phyloP scores from a whole-genome alignment of 2,888 invertebrate species.

The Aporophyla nigra region DNA sequence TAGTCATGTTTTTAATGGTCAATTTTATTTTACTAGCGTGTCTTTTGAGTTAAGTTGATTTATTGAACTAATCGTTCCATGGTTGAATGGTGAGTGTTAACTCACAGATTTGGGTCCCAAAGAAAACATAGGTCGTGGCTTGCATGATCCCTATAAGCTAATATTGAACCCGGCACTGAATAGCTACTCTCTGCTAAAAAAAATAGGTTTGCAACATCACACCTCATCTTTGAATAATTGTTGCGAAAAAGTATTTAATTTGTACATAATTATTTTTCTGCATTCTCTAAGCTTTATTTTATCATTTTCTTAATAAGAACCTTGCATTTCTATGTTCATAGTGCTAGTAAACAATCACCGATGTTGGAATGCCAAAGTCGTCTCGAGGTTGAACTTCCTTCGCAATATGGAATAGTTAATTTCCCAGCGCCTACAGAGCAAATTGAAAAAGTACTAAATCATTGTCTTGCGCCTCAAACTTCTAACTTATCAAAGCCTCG shows the following conservation, averaged over 20 bases:
- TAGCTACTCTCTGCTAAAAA: not conserved
- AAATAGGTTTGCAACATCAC: not conserved
- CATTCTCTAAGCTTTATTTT: no score
- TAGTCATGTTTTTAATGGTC: not conserved
- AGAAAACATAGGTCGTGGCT: not conserved
- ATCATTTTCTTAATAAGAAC: not conserved
- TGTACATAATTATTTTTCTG: not conserved
- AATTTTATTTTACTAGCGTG: slow-evolving; percentile 2
- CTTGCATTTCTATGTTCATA: not conserved
- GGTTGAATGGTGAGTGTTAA: not conserved
- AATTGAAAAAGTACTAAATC: slow-evolving; percentile 61
- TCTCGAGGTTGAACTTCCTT: slow-evolving; percentile 31
- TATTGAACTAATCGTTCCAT: not conserved
- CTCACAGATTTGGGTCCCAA: not conserved
- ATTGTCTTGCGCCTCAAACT: slow-evolving; percentile 49
- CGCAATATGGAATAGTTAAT: slow-evolving; percentile 34
- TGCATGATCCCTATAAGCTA: not conserved
- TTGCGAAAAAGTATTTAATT: not conserved
- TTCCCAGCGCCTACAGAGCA: slow-evolving; percentile 33
- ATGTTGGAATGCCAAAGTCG: slow-evolving; percentile 22
- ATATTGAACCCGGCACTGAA: not conserved
- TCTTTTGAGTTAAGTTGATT: not conserved
- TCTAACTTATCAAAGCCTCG: slow-evolving; percentile 56
- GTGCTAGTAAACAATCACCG: slow-evolving; percentile 5
- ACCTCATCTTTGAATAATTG: not conserved